These are phyloP conservation scores for Phorcus lineatus DNA, from an alignment of 2,888 invertebrate species.

Conservation along the genomic window DNA sequence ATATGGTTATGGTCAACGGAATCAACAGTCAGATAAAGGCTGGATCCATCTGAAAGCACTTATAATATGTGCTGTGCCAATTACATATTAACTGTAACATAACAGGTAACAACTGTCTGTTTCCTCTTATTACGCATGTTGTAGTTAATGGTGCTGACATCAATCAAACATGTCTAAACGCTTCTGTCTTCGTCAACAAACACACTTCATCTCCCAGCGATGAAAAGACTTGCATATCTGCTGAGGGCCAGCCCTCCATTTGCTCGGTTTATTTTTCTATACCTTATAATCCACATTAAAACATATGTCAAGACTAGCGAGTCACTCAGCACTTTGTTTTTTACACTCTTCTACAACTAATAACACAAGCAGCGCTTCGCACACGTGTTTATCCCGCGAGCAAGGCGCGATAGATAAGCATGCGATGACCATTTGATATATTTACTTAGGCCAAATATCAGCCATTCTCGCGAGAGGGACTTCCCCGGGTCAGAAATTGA, in stretches of 20 bases:
- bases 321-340: constrained; percentile 6
- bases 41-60: no score
- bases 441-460: constrained; percentile 25
- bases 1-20: no score
- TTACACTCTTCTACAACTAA: not conserved
- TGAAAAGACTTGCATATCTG: no score
- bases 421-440: constrained; percentile 25
- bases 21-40: no score
- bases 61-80: no score
- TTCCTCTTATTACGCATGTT: no score
- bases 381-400: constrained; percentile 21
- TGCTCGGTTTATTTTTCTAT: not conserved
- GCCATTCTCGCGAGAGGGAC: constrained; percentile 3
- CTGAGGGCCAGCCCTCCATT: not conserved
- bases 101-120: no score
- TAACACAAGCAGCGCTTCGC: not conserved
- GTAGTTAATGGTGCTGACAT: no score
- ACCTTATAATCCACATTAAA: constrained; percentile 20
- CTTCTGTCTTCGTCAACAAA: no score
- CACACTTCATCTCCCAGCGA: no score
- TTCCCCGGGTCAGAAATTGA: constrained; percentile 7
- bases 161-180: no score
- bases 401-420: constrained; percentile 20
- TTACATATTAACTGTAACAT: no score
- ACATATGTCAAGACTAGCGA: constrained; percentile 9